These are phyloP conservation scores for Coelinius sp. DNA, from an alignment of 2,888 invertebrate species.

Conservation along the genomic window DNA sequence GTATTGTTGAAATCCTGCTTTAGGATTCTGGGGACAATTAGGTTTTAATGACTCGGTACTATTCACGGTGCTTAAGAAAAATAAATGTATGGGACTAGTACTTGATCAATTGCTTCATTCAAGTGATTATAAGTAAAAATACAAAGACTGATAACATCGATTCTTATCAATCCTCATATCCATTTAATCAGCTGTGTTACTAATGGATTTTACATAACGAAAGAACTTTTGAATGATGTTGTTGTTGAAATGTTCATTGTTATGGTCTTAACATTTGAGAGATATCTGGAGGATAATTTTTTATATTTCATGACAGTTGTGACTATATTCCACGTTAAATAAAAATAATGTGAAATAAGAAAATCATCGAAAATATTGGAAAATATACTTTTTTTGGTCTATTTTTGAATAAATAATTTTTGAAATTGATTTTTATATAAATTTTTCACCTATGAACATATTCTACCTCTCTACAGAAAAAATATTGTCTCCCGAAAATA, in stretches of 20 bases:
- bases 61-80: background rate
- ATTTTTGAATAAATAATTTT: too few species aligned
- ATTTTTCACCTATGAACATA: too few species aligned
- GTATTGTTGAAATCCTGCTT: background rate
- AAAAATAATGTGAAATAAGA: background rate
- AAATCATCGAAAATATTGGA: background rate
- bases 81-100: background rate
- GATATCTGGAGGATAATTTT: background rate
- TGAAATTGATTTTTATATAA: background rate
- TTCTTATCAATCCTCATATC: background rate
- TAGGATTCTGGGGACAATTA: background rate
- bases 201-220: background rate
- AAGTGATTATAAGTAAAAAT: background rate
- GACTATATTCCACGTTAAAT: background rate
- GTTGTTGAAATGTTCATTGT: background rate
- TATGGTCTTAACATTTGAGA: background rate
- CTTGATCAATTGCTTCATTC: background rate
- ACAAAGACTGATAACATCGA: conserved; percentile 2
- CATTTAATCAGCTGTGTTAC: background rate
- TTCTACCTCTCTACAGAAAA: too few species aligned
- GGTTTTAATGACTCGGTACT: background rate
- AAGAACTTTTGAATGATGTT: background rate
- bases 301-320: background rate
- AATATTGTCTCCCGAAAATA: background rate
- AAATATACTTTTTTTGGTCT: too few species aligned